These are phyloP conservation scores for Oryzaephilus surinamensis DNA, from an alignment of 1,140 invertebrate species.

Conservation along the genomic window DNA sequence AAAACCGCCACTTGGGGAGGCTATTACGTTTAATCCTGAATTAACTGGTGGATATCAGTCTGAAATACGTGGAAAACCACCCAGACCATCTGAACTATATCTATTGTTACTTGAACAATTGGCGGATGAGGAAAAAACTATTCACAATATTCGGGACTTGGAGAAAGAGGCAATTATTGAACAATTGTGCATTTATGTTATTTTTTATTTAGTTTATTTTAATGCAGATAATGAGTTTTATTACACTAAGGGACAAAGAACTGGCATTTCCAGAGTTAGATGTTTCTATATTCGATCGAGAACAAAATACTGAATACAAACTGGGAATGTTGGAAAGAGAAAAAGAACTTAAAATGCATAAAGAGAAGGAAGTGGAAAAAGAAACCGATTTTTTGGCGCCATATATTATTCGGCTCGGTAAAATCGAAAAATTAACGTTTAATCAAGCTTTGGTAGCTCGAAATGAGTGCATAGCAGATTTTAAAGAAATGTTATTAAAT, in stretches of 20 bases:
- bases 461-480: constrained; percentile 44
- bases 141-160: constrained; percentile 37
- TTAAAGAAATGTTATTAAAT: constrained; percentile 39
- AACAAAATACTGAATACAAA: constrained; percentile 42
- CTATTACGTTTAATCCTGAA: constrained; percentile 48
- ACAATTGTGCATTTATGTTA: constrained; percentile 1
- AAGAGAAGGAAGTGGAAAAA: constrained; percentile 24
- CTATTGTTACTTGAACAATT: constrained; percentile 41
- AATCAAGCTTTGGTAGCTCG: constrained; percentile 35
- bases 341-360: constrained; percentile 29
- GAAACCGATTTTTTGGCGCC: constrained; percentile 43
- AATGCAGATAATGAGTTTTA: constrained; percentile 34
- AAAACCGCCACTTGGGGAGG: constrained; percentile 55
- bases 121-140: constrained; percentile 38
- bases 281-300: constrained; percentile 43
- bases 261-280: constrained; percentile 37
- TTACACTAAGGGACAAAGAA: constrained; percentile 35
- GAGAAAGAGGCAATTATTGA: constrained; percentile 38
- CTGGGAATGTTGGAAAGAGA: constrained; percentile 33
- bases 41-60: constrained; percentile 51
- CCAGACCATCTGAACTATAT: constrained; percentile 52
- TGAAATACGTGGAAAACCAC: constrained; percentile 47
- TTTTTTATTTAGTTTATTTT: constrained; percentile 7
- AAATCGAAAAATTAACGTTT: constrained; percentile 29
- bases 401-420: constrained; percentile 43